Conservation (phyloP, 1,140 invertebrate genomes). For the Drosophila lowei region DNA sequence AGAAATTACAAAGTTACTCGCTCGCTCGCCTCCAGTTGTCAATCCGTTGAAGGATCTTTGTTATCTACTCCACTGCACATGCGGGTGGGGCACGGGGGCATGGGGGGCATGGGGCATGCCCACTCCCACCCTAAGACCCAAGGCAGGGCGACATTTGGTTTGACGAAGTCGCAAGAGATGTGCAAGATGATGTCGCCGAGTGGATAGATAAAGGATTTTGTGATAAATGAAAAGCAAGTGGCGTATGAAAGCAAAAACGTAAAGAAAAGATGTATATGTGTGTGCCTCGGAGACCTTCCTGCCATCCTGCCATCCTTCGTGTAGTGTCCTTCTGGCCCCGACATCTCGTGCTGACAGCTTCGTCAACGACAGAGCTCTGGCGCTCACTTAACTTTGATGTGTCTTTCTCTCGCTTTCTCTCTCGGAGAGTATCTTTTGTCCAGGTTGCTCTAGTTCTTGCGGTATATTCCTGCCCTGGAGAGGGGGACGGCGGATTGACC, state of each 20-base stretch:
- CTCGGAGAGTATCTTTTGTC: too few relatives aligned
- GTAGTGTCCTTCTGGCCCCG: constrained; percentile 30
- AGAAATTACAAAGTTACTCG: constrained; percentile 74
- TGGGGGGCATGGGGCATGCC: not conserved
- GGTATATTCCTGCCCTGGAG: not conserved
- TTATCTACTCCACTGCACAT: constrained; percentile 74
- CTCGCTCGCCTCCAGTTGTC: constrained; percentile 69
- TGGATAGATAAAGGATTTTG: constrained; percentile 79
- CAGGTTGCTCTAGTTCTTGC: constrained; percentile 32
- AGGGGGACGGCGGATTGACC: not conserved
- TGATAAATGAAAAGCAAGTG: constrained; percentile 81
- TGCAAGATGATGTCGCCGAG: constrained; percentile 67
- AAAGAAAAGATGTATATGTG: constrained; percentile 61
- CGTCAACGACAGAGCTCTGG: constrained; percentile 46
- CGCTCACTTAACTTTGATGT: constrained; percentile 41
- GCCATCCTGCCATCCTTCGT: constrained; percentile 1
- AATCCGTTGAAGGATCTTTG: constrained; percentile 79
- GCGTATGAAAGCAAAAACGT: constrained; percentile 72
- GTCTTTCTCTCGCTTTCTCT: constrained; percentile 3
- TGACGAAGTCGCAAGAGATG: constrained; percentile 63
- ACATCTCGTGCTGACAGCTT: constrained; percentile 57
- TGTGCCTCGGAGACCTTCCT: constrained; percentile 28
- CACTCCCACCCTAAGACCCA: too few relatives aligned
- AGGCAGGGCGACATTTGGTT: constrained; percentile 58
- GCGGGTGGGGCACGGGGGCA: constrained; percentile 41